Conservation (phyloP, 35 echinoderm and acorn worm genomes). For the Lytechinus pictus region DNA sequence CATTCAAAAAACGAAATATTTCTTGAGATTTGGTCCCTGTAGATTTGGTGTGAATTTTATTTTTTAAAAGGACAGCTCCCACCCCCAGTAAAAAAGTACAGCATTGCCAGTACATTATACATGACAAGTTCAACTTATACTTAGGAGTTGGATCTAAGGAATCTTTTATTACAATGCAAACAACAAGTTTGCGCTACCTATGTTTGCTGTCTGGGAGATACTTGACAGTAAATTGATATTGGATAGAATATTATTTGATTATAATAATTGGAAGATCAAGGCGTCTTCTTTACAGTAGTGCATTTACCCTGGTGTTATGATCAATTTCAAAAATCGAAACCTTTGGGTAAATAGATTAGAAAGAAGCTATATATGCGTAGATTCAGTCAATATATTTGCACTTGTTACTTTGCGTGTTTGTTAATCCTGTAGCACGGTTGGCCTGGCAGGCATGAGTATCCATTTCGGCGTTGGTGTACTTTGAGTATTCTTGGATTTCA, state of each 20-base stretch:
- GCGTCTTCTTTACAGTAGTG: not conserved
- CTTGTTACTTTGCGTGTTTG: not conserved
- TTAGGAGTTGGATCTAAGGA: not conserved
- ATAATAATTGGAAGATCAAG: not conserved
- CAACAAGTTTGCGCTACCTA: not conserved
- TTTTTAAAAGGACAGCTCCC: not conserved
- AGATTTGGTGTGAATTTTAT: not conserved
- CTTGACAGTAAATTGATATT: not conserved
- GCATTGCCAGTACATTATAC: not conserved
- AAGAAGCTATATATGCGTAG: not conserved
- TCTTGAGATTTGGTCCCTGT: too few species aligned
- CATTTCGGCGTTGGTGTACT: slow-evolving; percentile 14
- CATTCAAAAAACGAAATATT: too few species aligned
- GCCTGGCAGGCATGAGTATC: not conserved
- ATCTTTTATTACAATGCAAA: slow-evolving; percentile 41
- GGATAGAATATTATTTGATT: not conserved
- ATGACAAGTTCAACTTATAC: not conserved
- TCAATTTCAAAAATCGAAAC: not conserved
- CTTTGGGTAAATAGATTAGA: not conserved
- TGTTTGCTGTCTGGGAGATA: slow-evolving; percentile 24
- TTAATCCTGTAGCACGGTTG: not conserved
- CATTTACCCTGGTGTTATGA: slow-evolving; percentile 44
- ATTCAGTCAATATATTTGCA: slow-evolving; percentile 22
- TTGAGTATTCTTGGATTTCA: slow-evolving; percentile 2
- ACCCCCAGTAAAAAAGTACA: not conserved